Conservation (phyloP, 1,140 invertebrate species). For the Drosophila repleta region DNA sequence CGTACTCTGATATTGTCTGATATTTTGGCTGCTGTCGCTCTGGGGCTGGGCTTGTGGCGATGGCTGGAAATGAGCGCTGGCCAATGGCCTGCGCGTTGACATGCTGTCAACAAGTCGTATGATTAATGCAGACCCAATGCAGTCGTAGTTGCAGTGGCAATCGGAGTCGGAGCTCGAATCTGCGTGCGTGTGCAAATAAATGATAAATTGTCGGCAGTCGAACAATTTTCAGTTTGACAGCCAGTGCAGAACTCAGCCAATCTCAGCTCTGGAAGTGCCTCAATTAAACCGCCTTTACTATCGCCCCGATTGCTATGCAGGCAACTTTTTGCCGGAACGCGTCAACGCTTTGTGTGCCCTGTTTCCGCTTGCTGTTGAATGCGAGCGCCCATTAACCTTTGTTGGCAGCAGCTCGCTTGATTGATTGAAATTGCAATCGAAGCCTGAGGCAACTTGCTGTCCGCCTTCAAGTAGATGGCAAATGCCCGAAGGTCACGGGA, state of each 20-base stretch:
- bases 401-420: constrained; percentile 57
- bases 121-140: constrained; percentile 76
- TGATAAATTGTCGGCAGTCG: constrained; percentile 55
- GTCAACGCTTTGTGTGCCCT: constrained; percentile 24
- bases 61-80: constrained; percentile 2
- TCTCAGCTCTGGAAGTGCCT: constrained; percentile 31
- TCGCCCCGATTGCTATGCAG: constrained; percentile 47
- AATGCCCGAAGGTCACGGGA: constrained; percentile 4
- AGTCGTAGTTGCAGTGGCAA: constrained; percentile 53
- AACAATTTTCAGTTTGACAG: constrained; percentile 42
- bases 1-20: no score
- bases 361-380: constrained; percentile 18
- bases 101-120: constrained; percentile 79
- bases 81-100: constrained; percentile 50
- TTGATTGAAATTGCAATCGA: constrained; percentile 71
- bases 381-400: constrained; percentile 56
- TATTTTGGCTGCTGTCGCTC: no score
- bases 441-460: constrained; percentile 34
- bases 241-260: background rate
- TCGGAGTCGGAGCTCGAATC: no score
- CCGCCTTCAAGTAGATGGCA: constrained; percentile 12
- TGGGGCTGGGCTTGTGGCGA: background rate
- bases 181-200: constrained; percentile 45
- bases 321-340: constrained; percentile 26
- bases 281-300: constrained; percentile 66